Percentiles rank a stretch among this genome's conserved stretches.
phyloP scores from a whole-genome alignment of 2,797 vertebrate genomes.

The Centroberyx gerrardi region DNA sequence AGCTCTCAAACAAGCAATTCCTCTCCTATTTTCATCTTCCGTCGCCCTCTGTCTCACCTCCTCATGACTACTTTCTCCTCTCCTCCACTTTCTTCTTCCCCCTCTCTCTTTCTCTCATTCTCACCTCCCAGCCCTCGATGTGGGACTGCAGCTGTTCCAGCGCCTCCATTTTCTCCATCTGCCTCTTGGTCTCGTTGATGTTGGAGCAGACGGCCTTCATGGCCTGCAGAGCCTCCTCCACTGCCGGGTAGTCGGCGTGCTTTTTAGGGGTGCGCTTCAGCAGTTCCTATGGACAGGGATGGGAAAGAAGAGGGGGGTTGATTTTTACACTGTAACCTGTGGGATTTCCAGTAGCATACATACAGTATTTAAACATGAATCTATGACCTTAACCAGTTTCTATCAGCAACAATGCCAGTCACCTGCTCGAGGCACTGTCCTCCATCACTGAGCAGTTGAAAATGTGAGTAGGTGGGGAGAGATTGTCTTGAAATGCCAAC shows the following conservation, averaged over 20 bases:
- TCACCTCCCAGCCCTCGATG: constrained; percentile 99
- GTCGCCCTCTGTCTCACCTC: neutral
- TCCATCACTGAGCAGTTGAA: neutral
- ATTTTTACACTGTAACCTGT: neutral
- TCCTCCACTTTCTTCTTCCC: neutral
- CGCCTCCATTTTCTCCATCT: constrained; percentile 99
- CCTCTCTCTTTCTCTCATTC: constrained; percentile 38
- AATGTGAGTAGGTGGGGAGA: neutral
- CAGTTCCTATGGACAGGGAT: constrained; percentile 87
- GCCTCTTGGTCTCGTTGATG: constrained; percentile 99
- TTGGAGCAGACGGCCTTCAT: constrained; percentile 99
- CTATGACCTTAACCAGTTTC: constrained; percentile 21
- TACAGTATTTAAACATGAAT: too few species aligned
- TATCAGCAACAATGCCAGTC: neutral
- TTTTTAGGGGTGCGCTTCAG: constrained; percentile 96
- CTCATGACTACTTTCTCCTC: neutral
- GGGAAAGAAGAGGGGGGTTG: neutral
- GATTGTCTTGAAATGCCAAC: constrained; percentile 5
- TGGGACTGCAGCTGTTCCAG: constrained; percentile 97
- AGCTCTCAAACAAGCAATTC: neutral
- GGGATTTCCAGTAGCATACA: constrained; percentile 1
- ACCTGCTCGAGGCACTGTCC: too few species aligned
- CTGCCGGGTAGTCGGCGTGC: constrained; percentile 93
- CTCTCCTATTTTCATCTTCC: neutral
- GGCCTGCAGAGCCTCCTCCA: constrained; percentile 94